phyloP scores from a whole-genome alignment of 2,888 invertebrate genomes.

The Aspidapion aeneum region DNA sequence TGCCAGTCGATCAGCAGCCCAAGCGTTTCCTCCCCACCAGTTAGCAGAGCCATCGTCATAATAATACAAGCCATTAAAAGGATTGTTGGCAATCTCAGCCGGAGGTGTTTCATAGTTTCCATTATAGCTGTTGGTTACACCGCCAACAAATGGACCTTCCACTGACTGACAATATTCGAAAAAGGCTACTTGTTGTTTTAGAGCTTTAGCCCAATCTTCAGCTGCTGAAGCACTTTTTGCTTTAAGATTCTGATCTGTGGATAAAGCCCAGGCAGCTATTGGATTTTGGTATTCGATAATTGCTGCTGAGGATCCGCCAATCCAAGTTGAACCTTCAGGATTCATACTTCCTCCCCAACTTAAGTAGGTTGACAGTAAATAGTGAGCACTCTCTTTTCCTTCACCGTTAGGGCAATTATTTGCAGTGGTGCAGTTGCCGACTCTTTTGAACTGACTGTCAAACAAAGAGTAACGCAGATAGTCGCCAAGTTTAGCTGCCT shows the following conservation, averaged over 20 bases:
- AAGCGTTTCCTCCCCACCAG: too few relatives aligned
- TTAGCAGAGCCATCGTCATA: too few relatives aligned
- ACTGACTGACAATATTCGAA: conserved; percentile 28
- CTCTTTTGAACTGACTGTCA: conserved; percentile 34
- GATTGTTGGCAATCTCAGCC: conserved; percentile 23
- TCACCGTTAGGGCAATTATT: conserved; percentile 25
- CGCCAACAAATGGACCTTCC: conserved; percentile 32
- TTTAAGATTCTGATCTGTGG: conserved; percentile 25
- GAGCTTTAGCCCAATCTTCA: conserved; percentile 28
- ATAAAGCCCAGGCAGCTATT: conserved; percentile 28
- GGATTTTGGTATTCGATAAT: conserved; percentile 35
- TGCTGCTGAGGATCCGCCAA: conserved; percentile 32
- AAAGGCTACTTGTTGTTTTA: conserved; percentile 32
- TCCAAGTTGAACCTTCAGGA: conserved; percentile 30
- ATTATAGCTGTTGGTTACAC: conserved; percentile 33
- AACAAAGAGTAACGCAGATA: conserved; percentile 29
- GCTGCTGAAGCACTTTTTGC: conserved; percentile 30
- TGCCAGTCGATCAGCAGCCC: conserved; percentile 31
- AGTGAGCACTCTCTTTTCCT: conserved; percentile 32
- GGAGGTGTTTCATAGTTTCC: conserved; percentile 31
- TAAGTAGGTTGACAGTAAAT: conserved; percentile 29
- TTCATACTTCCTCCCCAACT: conserved; percentile 32
- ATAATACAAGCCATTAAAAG: conserved; percentile 27
- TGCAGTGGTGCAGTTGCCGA: conserved; percentile 30
- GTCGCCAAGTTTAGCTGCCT: conserved; percentile 32